Evolutionary conservation across 2,797 vertebrate genomes (phyloP).

Genomic region (Clarias platycephalus): DNA sequence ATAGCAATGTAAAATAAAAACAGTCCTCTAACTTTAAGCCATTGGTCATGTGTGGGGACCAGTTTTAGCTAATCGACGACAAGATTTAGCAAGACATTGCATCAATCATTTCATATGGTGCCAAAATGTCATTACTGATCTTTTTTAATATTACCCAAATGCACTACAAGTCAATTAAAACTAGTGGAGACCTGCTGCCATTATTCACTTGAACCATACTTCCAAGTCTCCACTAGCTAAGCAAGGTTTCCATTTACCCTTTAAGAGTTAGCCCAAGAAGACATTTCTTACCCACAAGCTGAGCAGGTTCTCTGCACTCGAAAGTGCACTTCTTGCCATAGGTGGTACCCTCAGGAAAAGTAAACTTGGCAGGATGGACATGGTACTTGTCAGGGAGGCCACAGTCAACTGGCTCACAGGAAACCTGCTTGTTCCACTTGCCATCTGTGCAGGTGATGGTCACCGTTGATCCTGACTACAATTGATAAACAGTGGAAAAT

Average conservation of each 20-base stretch:
- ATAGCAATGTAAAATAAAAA: slow-evolving; percentile 9
- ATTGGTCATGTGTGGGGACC: neutral
- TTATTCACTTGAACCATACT: neutral
- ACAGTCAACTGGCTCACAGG: slow-evolving; percentile 93
- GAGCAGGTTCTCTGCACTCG: slow-evolving; percentile 87
- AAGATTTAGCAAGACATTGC: neutral
- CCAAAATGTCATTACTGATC: neutral
- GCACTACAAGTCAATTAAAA: neutral
- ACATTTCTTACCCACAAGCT: slow-evolving; percentile 82
- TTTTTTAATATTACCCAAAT: neutral
- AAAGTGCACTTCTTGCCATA: slow-evolving; percentile 91
- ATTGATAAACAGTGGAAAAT: slow-evolving; percentile 10
- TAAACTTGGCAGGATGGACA: slow-evolving; percentile 88
- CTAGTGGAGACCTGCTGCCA: neutral
- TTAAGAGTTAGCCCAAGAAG: neutral
- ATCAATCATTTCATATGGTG: no score
- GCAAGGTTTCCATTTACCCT: neutral
- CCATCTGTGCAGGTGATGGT: slow-evolving; percentile 90
- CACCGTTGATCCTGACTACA: slow-evolving; percentile 80
- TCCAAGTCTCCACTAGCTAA: neutral
- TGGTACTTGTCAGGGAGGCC: slow-evolving; percentile 92
- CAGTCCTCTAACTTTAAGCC: neutral
- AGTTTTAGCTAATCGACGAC: neutral
- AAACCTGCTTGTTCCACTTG: slow-evolving; percentile 95
- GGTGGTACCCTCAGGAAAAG: slow-evolving; percentile 89